Conservation (phyloP, 2,888 invertebrate genomes). For the Carabus problematicus region DNA sequence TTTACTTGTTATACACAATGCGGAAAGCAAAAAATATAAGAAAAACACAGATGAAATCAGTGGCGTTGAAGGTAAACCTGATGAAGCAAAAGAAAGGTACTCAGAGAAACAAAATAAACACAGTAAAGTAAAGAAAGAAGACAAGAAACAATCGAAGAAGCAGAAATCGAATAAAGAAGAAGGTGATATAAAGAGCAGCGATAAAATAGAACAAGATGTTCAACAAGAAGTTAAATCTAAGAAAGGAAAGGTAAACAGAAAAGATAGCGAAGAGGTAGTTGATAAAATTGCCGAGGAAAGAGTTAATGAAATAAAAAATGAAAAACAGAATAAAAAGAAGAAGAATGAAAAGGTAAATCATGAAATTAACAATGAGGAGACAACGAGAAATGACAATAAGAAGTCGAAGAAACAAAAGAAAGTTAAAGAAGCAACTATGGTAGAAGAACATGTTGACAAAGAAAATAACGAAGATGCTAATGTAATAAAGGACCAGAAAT, state of each 20-base stretch:
- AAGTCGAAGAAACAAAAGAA: constrained; percentile 17
- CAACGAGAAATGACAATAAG: not conserved
- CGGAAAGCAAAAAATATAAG: constrained; percentile 23
- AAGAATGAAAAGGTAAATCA: constrained; percentile 14
- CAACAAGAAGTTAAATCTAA: no score
- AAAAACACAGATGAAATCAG: constrained; percentile 23
- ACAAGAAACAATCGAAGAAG: constrained; percentile 7
- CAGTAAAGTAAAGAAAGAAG: constrained; percentile 18
- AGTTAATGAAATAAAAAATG: not conserved
- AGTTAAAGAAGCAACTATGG: constrained; percentile 11
- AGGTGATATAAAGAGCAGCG: no score
- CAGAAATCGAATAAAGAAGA: constrained; percentile 3
- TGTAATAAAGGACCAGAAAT: not conserved
- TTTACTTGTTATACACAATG: constrained; percentile 16
- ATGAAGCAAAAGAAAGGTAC: constrained; percentile 36
- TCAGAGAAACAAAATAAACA: constrained; percentile 32
- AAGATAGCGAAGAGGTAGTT: not conserved
- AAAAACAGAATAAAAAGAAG: constrained; percentile 15
- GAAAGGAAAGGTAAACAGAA: not conserved
- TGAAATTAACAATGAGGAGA: not conserved
- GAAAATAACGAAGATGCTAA: no score
- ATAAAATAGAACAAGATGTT: not conserved
- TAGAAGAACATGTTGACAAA: not conserved
- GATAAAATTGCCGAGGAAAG: constrained; percentile 13
- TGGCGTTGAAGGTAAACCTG: constrained; percentile 34